Base-by-base conservation (phyloP, 2,888 invertebrate genomes). In the Epinotia nisella region DNA sequence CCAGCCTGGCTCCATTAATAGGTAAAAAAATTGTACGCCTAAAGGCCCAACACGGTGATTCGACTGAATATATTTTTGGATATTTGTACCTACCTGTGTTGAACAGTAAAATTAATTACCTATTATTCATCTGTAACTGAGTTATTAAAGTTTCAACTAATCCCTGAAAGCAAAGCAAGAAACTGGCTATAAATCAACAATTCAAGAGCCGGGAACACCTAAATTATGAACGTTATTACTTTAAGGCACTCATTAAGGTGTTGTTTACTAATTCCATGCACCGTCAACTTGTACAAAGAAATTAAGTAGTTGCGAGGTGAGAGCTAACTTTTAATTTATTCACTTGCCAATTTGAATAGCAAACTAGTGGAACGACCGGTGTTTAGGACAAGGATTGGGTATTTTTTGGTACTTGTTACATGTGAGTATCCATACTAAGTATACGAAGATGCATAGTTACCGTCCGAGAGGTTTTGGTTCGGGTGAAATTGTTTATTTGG, bases 261-360 rank as follows among this genome's bases (percentile, higher is more conserved):
- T 58, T 73, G 69, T 73, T 73, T 73, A 73, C 73, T 64, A 64
- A 73, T 69, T 73, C 69, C 73, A 69, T 69, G 73, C 68, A 64
- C 62, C 59, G 49, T 66, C 51, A 73, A 73, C 58, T 73, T 69
- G 64, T 56, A 64, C 73, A 73, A 73, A 73, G 73, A 73, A 73
- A 68, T 73, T 73, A 35, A 9, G 35, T 35, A 73, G 64, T 62
- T 56, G 61, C 60, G 62, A 73, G 73, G 73, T 73, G 69, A 55
- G 71, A 71, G 59, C 55, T 9, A 69, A 73, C 64, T 69, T 73
- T 64, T 73, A 73, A 73, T 73, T 73, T 69, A 73, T 73, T 73
- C 73, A 69, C 73, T 64, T 53, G 69, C 68, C 58, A 73, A 73
- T 73, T 73, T 69, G 73, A 73, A 73, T 73, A 73, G 73, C 73